Evolutionary conservation across 2,888 invertebrate species (phyloP), one percentile per base, ranked within the genome.

Genomic region (Anodontia alba): DNA sequence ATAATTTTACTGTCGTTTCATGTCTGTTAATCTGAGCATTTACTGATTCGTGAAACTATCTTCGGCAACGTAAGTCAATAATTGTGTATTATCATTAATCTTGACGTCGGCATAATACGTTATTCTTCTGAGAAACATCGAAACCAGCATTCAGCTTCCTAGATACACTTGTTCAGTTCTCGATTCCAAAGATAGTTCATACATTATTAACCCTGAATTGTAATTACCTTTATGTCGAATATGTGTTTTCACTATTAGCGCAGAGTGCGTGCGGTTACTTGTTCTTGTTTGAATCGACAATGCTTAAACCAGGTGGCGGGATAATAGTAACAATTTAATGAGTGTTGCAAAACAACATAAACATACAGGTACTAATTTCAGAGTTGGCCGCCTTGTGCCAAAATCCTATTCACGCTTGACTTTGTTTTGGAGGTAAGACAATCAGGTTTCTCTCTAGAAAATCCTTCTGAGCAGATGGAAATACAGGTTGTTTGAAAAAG

Each of bases 261-360:
- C 62, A 62, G 23, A 62, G 23, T 62, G 62, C 62, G 62, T 62
- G 62, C 31, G 62, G 62, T 62, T 62, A 33, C 62, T 20, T 62
- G 62, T 33, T 62, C 62, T 23, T 62, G 33, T 62, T 62, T 62
- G 29, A 33, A 12, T 20, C 33, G 62, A 31, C 62, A 62, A 62
- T 33, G 33, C 12, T 2, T 7, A 33, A 33, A 2, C 62, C 62
- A 62, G 62, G 62, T 62, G 62, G 2, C 29, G 10, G 62, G 62
- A 62, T 62, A 62, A 62, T 62, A n/a, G 62, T 62, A 62, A 62
- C 62, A 62, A 33, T 62, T 62, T 62, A 62, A 62, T 62, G 62
- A 62, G 29, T 31, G 23, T 33, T 62, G 29, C 62, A 29, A 23
- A 62, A 62, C 33, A 62, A 62, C 62, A 17, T 26, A 62, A 33